These are phyloP conservation scores for Drosophila pullipes DNA, from an alignment of 2,888 invertebrate species.

Conservation along the genomic window DNA sequence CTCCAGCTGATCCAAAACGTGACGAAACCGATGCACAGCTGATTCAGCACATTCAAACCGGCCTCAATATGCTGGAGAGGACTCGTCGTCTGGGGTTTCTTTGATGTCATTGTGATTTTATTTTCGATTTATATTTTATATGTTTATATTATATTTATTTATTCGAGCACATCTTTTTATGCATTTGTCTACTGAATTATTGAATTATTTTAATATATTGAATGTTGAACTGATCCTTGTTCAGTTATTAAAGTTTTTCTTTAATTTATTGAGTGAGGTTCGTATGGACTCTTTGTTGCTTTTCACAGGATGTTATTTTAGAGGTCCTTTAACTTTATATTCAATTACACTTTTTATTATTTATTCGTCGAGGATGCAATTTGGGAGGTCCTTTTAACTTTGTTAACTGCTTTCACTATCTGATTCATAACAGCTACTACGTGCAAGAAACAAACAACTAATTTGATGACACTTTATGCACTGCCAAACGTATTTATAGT, in stretches of 20 bases:
- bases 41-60: conserved; percentile 73
- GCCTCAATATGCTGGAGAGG: conserved; percentile 69
- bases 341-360: neutral
- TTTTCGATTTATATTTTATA: neutral
- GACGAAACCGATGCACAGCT: conserved; percentile 80
- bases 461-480: conserved; percentile 20
- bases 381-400: neutral
- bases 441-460: conserved; percentile 21
- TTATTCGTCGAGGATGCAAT: neutral
- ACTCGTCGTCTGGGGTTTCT: conserved; percentile 28
- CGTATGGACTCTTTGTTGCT: neutral
- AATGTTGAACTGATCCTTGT: neutral
- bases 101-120: conserved; percentile 27
- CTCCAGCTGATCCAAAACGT: conserved; percentile 80
- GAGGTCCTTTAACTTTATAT: neutral
- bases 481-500: conserved; percentile 21
- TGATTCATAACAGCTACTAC: conserved; percentile 13
- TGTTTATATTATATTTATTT: neutral
- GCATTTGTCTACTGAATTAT: neutral
- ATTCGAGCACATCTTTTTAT: neutral
- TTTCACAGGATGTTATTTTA: neutral
- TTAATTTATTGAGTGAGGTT: neutral
- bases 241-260: neutral
- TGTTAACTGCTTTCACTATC: neutral
- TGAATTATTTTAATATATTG: neutral